Evolutionary conservation across 1,140 invertebrate genomes (phyloP).

Genomic region (Phymastichus coffea): DNA sequence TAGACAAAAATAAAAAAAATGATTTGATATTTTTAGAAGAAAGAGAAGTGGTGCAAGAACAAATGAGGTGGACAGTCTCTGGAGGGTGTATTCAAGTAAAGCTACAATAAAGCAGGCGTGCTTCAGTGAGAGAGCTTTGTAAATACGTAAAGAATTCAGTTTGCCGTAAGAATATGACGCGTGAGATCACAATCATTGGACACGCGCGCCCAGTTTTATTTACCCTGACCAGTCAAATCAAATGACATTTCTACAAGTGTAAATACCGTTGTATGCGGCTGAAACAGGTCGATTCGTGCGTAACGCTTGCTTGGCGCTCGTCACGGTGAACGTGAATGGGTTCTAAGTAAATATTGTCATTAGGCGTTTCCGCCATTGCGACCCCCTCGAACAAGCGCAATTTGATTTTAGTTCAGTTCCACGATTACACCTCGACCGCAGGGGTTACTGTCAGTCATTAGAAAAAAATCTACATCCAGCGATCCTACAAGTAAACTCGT

Average conservation of each 20-base stretch:
- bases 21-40: too few relatives aligned
- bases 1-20: too few relatives aligned
- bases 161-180: background rate
- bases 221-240: slow-evolving; percentile 1
- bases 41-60: too few relatives aligned
- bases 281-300: background rate
- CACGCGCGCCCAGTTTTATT: background rate
- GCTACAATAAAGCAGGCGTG: too few relatives aligned
- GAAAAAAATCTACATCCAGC: too few relatives aligned
- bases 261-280: background rate
- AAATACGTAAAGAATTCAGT: slow-evolving; percentile 4
- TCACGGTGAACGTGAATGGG: slow-evolving; percentile 6
- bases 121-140: background rate
- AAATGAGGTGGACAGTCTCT: too few relatives aligned
- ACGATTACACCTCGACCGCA: too few relatives aligned
- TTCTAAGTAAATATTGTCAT: slow-evolving; percentile 18
- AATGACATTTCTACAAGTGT: background rate
- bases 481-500: too few relatives aligned
- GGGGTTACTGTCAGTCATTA: too few relatives aligned
- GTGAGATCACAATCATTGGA: background rate
- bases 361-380: slow-evolving; percentile 11
- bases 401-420: too few relatives aligned
- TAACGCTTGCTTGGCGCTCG: slow-evolving; percentile 3
- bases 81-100: too few relatives aligned
- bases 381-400: slow-evolving; percentile 2